A percentile compares a stretch with the other conserved stretches of the same genome.
phyloP scores from a whole-genome alignment of 30 jellyfish, hydroid and myxozoan genomes.

The Pelagia noctiluca region DNA sequence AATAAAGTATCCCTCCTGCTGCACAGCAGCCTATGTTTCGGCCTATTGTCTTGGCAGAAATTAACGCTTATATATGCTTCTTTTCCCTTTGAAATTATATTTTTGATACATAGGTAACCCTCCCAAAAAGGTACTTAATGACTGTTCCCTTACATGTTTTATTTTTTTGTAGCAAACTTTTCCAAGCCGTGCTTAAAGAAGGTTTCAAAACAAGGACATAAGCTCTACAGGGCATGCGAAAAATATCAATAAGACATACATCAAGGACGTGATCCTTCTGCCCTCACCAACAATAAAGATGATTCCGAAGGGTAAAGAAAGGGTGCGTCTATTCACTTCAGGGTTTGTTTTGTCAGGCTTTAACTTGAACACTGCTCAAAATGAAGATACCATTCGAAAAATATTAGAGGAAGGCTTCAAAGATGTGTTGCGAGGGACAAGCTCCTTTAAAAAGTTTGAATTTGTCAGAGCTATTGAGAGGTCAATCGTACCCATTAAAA shows the following conservation, averaged over 20 bases:
- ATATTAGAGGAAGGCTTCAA: slow-evolving; percentile 16
- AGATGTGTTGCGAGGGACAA: slow-evolving; percentile 8
- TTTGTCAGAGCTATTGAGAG: slow-evolving; percentile 50
- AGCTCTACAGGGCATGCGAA: background rate
- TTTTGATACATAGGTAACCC: background rate
- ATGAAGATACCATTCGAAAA: background rate
- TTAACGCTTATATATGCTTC: too few relatives aligned
- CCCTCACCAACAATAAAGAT: slow-evolving; percentile 6
- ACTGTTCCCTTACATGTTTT: background rate
- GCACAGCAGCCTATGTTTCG: too few relatives aligned
- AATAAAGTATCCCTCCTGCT: too few relatives aligned
- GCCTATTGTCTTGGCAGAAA: too few relatives aligned
- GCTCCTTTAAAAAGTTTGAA: slow-evolving; percentile 27
- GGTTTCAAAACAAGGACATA: background rate
- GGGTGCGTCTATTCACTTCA: background rate
- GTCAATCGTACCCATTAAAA: slow-evolving; percentile 25
- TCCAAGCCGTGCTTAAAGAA: background rate
- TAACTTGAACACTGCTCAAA: background rate
- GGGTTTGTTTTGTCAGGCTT: slow-evolving; percentile 6
- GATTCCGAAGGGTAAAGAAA: background rate
- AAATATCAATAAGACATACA: background rate
- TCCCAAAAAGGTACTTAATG: background rate
- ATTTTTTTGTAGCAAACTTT: background rate
- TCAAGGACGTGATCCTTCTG: slow-evolving; percentile 8
- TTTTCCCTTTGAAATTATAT: background rate